These are phyloP conservation scores for Uropsilus gracilis DNA, from an alignment of 2,113 vertebrate genomes.

Conservation along the genomic window DNA sequence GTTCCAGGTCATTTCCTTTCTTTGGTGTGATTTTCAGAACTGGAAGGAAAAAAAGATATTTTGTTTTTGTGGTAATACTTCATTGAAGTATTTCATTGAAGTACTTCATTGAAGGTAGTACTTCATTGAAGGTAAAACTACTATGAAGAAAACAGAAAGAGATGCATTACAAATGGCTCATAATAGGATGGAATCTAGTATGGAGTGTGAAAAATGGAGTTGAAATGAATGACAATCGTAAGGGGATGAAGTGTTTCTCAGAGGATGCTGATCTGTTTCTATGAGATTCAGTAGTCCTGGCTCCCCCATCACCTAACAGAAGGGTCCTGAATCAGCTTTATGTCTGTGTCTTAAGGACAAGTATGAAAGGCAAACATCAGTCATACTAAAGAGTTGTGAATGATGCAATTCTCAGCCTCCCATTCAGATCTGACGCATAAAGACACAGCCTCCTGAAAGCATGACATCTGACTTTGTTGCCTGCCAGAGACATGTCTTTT, in stretches of 20 bases:
- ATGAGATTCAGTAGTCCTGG: background rate
- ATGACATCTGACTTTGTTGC: background rate
- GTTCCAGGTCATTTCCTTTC: background rate
- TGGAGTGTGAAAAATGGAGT: background rate
- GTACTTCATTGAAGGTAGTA: too few species aligned
- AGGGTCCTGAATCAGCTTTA: background rate
- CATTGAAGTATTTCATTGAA: too few species aligned
- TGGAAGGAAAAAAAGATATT: background rate
- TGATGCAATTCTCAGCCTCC: background rate
- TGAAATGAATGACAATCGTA: background rate
- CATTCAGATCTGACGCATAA: background rate
- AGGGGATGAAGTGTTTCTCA: background rate
- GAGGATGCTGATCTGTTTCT: background rate
- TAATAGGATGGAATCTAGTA: background rate
- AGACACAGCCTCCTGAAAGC: background rate
- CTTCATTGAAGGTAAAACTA: background rate
- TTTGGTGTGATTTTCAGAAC: background rate
- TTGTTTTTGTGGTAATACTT: background rate
- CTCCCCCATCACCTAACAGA: background rate
- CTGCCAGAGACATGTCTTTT: constrained; percentile 15
- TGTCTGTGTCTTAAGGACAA: background rate
- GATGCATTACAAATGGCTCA: background rate
- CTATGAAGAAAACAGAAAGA: background rate
- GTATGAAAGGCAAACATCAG: background rate
- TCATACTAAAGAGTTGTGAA: background rate